A percentile compares a stretch with the other conserved stretches of the same genome.
Conservation (phyloP, 2,797 vertebrate genomes). For the Hyperoplus immaculatus region DNA sequence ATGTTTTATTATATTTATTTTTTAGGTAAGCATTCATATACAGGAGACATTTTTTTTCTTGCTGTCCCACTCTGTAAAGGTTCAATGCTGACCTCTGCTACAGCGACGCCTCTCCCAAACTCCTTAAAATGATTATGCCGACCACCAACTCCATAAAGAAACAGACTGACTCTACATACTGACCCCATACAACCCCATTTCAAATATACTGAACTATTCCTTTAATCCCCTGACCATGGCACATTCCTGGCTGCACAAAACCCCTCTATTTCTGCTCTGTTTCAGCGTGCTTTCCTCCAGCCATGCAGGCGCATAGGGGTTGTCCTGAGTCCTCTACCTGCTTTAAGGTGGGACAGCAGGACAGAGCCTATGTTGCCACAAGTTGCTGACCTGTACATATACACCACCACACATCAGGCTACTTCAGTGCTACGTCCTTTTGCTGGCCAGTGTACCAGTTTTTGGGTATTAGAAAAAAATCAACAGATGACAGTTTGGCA, state of each 20-base stretch:
- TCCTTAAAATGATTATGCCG: too few species aligned
- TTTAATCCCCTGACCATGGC: slow-evolving; percentile 29
- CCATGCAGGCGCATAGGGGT: slow-evolving; percentile 75
- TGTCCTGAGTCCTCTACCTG: slow-evolving; percentile 60
- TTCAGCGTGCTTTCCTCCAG: slow-evolving; percentile 61
- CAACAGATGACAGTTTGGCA: background rate
- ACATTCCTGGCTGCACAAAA: slow-evolving; percentile 65
- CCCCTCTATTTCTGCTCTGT: slow-evolving; percentile 28
- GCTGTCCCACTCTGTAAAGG: too few species aligned
- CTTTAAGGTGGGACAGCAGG: slow-evolving; percentile 55
- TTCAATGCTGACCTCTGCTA: too few species aligned
- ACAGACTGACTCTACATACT: too few species aligned
- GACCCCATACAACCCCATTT: too few species aligned
- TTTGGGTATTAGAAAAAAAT: slow-evolving; percentile 22
- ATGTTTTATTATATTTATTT: too few species aligned
- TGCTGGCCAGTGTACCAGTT: slow-evolving; percentile 23
- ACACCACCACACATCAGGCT: slow-evolving; percentile 35
- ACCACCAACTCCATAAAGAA: too few species aligned
- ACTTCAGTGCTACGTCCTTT: slow-evolving; percentile 65
- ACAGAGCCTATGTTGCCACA: slow-evolving; percentile 68
- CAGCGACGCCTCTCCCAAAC: too few species aligned
- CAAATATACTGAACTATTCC: too few species aligned
- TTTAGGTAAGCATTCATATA: too few species aligned
- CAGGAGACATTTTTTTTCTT: too few species aligned
- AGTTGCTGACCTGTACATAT: slow-evolving; percentile 42